These are phyloP conservation scores for Brassicogethes aeneus DNA, from an alignment of 2,888 invertebrate species.

Conservation along the genomic window DNA sequence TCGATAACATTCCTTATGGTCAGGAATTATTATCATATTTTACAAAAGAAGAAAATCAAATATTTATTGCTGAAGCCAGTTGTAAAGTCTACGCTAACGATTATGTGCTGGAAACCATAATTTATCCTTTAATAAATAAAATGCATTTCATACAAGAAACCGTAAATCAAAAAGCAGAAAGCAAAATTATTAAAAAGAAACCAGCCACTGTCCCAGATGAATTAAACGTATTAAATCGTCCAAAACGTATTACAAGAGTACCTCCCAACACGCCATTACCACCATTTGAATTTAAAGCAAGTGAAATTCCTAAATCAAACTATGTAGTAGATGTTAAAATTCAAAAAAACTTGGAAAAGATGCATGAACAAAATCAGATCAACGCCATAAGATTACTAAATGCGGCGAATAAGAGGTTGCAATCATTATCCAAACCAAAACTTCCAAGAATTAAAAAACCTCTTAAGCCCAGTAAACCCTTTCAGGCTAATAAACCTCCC, in stretches of 20 bases:
- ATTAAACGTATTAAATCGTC: slow-evolving; percentile 16
- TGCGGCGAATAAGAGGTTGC: slow-evolving; percentile 20
- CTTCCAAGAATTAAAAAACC: too few relatives aligned
- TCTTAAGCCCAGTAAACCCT: too few relatives aligned
- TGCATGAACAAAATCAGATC: slow-evolving; percentile 17
- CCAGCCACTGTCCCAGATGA: slow-evolving; percentile 21
- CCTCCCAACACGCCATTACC: slow-evolving; percentile 16
- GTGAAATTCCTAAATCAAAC: slow-evolving; percentile 2
- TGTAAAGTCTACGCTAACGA: slow-evolving; percentile 44
- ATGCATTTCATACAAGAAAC: slow-evolving; percentile 18
- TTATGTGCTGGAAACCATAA: slow-evolving; percentile 45
- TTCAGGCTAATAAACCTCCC: too few relatives aligned
- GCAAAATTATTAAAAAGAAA: slow-evolving; percentile 10
- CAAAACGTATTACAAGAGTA: slow-evolving; percentile 7
- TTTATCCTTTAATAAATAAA: slow-evolving; percentile 42
- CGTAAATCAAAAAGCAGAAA: slow-evolving; percentile 12
- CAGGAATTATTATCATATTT: slow-evolving; percentile 39
- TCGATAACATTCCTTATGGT: slow-evolving; percentile 17
- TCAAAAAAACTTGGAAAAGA: slow-evolving; percentile 16
- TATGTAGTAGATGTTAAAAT: background rate
- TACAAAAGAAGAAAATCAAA: slow-evolving; percentile 41
- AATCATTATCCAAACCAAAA: too few relatives aligned
- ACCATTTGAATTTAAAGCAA: slow-evolving; percentile 13
- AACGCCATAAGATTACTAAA: slow-evolving; percentile 11
- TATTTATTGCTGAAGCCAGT: slow-evolving; percentile 42